Percentiles rank a stretch among this genome's conserved stretches.
These are phyloP conservation scores for Drosophila demipolita DNA, from an alignment of 2,888 invertebrate species.

Conservation along the genomic window DNA sequence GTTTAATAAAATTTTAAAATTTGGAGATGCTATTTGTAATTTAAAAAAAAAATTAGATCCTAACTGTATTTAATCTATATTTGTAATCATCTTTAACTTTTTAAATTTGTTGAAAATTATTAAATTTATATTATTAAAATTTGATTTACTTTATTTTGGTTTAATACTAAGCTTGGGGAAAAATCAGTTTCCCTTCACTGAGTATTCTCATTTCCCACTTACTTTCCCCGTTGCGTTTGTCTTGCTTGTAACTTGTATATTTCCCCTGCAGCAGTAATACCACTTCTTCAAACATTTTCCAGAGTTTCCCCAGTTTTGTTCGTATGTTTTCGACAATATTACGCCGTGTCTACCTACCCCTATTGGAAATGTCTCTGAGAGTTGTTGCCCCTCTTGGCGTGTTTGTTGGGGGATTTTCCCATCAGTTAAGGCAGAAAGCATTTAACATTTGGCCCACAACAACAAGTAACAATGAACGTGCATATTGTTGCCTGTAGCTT, in stretches of 20 bases:
- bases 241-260: neutral
- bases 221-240: neutral
- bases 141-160: neutral
- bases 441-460: conserved; percentile 15
- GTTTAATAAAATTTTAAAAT: neutral
- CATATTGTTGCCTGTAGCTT: conserved; percentile 16
- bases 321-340: conserved; percentile 5
- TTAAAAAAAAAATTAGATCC: neutral
- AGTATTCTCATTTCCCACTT: neutral
- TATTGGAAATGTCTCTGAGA: conserved; percentile 32
- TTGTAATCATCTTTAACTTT: neutral
- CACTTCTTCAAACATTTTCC: neutral
- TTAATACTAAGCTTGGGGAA: conserved; percentile 4
- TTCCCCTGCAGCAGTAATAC: conserved; percentile 13
- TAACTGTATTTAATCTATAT: neutral
- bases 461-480: conserved; percentile 3
- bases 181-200: neutral
- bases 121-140: neutral
- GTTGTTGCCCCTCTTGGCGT: neutral
- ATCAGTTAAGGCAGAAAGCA: neutral
- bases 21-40: neutral
- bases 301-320: conserved; percentile 34
- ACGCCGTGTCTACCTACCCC: conserved; percentile 34
- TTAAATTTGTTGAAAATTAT: neutral
- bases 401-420: conserved; percentile 8